These are phyloP conservation scores for Dicaeum eximium DNA, from an alignment of 2,113 vertebrate species.

Conservation along the genomic window DNA sequence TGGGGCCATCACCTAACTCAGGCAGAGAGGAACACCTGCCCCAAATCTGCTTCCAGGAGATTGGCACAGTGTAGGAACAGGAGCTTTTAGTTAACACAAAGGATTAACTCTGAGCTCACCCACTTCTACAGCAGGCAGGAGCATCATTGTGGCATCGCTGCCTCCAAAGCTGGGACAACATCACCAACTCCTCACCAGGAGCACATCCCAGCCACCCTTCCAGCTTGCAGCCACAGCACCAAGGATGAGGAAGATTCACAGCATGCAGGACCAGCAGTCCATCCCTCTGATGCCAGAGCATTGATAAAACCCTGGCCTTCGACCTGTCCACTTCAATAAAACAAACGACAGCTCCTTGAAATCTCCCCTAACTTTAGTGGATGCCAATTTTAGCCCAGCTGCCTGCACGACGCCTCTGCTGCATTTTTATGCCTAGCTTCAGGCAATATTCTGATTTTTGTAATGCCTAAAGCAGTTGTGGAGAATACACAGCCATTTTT, in stretches of 20 bases:
- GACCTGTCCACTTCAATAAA: background rate
- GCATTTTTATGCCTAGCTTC: background rate
- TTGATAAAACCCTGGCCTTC: background rate
- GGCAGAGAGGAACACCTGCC: background rate
- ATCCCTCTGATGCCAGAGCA: background rate
- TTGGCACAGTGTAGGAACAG: background rate
- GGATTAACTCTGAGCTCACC: background rate
- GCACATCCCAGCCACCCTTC: background rate
- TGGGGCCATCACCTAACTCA: background rate
- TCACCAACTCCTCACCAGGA: background rate
- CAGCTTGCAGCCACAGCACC: background rate
- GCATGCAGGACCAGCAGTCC: background rate
- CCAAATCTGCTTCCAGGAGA: background rate
- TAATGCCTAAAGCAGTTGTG: background rate
- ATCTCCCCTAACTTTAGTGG: background rate
- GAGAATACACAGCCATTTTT: background rate
- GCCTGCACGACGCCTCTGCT: background rate
- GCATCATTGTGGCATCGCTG: rapidly evolving
- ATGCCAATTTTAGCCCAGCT: constrained; percentile 20
- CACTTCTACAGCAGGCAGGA: background rate
- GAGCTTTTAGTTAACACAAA: background rate
- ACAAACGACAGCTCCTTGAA: background rate
- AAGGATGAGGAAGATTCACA: background rate
- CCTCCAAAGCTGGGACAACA: background rate
- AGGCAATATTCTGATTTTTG: background rate